These are phyloP conservation scores for Strigops habroptila DNA, from an alignment of 2,113 vertebrate genomes.

Conservation along the genomic window DNA sequence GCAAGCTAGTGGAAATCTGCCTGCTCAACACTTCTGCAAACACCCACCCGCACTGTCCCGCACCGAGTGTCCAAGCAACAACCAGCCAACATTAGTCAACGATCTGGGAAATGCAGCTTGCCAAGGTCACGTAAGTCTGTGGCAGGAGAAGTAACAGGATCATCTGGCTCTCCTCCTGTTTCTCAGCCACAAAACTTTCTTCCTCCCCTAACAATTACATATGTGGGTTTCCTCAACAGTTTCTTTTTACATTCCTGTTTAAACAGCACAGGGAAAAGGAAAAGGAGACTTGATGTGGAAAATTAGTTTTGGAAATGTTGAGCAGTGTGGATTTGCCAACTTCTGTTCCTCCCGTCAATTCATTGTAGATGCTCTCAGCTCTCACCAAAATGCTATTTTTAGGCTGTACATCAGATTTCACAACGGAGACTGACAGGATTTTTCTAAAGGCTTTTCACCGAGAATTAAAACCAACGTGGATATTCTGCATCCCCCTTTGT, in stretches of 20 bases:
- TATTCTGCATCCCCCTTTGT: neutral
- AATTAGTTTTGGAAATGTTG: constrained; percentile 67
- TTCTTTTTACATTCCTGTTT: constrained; percentile 70
- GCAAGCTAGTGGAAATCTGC: neutral
- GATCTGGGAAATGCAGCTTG: neutral
- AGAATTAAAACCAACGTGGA: neutral
- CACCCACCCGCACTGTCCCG: neutral
- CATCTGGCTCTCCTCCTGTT: constrained; percentile 41
- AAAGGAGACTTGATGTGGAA: constrained; percentile 66
- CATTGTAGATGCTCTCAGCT: neutral
- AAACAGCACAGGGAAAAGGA: constrained; percentile 67
- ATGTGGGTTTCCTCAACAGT: constrained; percentile 66
- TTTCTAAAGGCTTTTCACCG: constrained; percentile 33
- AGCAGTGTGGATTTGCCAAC: constrained; percentile 31
- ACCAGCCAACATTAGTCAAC: neutral
- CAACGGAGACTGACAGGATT: constrained; percentile 23
- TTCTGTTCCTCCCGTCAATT: constrained; percentile 30
- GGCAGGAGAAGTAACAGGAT: constrained; percentile 46
- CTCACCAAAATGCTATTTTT: constrained; percentile 38
- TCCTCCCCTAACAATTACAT: constrained; percentile 56
- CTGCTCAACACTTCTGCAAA: neutral
- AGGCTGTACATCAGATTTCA: constrained; percentile 45
- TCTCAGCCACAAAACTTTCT: constrained; percentile 50
- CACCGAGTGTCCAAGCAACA: neutral
- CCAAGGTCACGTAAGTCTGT: constrained; percentile 42